These are phyloP conservation scores for Dinocampus coccinellae DNA, from an alignment of 2,888 invertebrate species.

Conservation along the genomic window DNA sequence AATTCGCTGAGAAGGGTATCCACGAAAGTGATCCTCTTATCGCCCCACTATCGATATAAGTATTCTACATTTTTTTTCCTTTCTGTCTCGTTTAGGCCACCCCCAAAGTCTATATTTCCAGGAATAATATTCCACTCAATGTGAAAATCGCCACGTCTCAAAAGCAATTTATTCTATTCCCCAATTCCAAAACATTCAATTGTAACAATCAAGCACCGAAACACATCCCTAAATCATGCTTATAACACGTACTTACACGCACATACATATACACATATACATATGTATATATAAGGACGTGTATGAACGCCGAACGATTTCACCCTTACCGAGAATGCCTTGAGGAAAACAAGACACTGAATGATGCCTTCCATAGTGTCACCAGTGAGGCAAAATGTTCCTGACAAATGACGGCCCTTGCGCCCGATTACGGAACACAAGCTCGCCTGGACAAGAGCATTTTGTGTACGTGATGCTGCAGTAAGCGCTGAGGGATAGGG, in stretches of 20 bases:
- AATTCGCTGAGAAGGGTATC: conserved; percentile 21
- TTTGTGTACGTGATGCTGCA: conserved; percentile 74
- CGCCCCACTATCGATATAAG: conserved; percentile 11
- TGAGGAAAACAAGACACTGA: conserved; percentile 92
- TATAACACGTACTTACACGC: not conserved
- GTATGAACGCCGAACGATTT: conserved; percentile 23
- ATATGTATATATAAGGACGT: not conserved
- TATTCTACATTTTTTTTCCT: not conserved
- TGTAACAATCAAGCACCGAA: not conserved
- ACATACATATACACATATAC: not conserved
- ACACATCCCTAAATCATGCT: not conserved
- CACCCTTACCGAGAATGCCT: conserved; percentile 89
- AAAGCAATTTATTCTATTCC: not conserved
- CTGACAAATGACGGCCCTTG: conserved; percentile 86
- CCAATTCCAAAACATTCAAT: not conserved
- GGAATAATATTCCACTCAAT: conserved; percentile 9
- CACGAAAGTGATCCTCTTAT: conserved; percentile 30
- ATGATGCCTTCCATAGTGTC: conserved; percentile 95
- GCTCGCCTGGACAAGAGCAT: conserved; percentile 84
- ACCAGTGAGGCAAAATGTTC: conserved; percentile 90
- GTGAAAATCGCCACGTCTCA: not conserved
- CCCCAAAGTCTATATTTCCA: conserved; percentile 13
- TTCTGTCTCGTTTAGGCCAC: not conserved
- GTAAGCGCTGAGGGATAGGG: conserved; percentile 78
- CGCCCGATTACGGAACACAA: conserved; percentile 81